These are phyloP conservation scores for Isichthys henryi DNA, from an alignment of 2,113 vertebrate genomes.

Conservation along the genomic window DNA sequence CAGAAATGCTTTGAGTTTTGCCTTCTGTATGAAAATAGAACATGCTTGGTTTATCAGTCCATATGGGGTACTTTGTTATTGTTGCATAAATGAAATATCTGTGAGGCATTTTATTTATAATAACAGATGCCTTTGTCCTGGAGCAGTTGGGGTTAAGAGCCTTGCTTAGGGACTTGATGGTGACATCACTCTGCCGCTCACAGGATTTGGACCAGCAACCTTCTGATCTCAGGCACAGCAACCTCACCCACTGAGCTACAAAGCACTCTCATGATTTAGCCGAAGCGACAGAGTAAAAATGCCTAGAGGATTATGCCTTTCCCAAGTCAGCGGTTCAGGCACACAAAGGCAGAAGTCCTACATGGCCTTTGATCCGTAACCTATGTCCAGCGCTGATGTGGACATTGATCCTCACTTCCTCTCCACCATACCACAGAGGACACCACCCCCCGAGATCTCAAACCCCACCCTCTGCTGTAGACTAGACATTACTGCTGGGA, in stretches of 20 bases:
- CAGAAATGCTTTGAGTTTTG: neutral
- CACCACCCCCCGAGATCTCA: neutral
- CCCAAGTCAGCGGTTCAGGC: neutral
- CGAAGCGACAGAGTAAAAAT: neutral
- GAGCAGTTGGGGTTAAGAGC: neutral
- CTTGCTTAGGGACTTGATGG: neutral
- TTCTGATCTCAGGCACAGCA: neutral
- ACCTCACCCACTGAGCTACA: neutral
- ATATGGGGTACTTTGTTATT: neutral
- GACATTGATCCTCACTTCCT: neutral
- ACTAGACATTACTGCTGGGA: neutral
- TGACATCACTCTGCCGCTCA: neutral
- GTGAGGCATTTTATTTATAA: neutral
- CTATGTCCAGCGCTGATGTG: neutral
- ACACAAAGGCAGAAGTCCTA: neutral
- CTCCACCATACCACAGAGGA: neutral
- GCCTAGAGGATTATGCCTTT: neutral
- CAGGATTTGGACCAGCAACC: neutral
- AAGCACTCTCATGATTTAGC: neutral
- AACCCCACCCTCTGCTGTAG: neutral
- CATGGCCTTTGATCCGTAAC: neutral
- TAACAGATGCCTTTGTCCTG: neutral
- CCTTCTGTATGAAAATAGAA: neutral
- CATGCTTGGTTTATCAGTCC: neutral
- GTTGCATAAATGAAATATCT: neutral